These are phyloP conservation scores for Mus caroli DNA, from an alignment of 2,797 vertebrate genomes.

Conservation along the genomic window DNA sequence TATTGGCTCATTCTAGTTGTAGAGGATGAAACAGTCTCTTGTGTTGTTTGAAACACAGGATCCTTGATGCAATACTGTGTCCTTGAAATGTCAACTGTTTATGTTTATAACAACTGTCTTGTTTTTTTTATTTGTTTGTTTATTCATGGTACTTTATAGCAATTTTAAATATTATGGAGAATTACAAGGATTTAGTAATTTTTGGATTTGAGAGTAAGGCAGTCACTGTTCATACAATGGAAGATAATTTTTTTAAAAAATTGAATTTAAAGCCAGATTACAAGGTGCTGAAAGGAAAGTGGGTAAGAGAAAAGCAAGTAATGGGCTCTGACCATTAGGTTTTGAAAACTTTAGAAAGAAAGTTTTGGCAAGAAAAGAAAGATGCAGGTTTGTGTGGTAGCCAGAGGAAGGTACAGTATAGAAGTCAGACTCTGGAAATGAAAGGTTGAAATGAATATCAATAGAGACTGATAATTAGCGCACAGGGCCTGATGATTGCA, in stretches of 20 bases:
- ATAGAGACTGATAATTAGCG: not conserved
- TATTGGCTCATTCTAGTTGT: not conserved
- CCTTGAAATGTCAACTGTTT: slow-evolving; percentile 1
- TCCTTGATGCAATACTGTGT: not conserved
- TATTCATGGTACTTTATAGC: not conserved
- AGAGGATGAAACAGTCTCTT: not conserved
- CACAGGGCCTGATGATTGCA: not conserved
- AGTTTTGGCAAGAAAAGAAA: not conserved
- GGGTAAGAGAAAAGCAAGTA: not conserved
- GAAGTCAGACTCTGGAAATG: not conserved
- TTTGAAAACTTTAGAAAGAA: slow-evolving; percentile 14
- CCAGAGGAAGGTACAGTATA: not conserved
- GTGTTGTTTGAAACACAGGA: slow-evolving; percentile 33
- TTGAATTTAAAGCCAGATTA: not conserved
- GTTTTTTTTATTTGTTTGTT: slow-evolving; percentile 13
- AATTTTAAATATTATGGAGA: not conserved
- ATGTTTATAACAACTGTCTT: not conserved
- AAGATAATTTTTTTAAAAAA: slow-evolving; percentile 21
- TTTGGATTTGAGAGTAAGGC: not conserved
- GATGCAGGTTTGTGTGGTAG: not conserved
- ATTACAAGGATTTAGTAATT: not conserved
- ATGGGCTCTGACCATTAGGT: not conserved
- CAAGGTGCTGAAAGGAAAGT: not conserved
- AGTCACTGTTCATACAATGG: not conserved
- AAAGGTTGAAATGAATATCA: not conserved